phyloP scores from a whole-genome alignment of 2,888 invertebrate species.

The Rhamphomyia laevipes region DNA sequence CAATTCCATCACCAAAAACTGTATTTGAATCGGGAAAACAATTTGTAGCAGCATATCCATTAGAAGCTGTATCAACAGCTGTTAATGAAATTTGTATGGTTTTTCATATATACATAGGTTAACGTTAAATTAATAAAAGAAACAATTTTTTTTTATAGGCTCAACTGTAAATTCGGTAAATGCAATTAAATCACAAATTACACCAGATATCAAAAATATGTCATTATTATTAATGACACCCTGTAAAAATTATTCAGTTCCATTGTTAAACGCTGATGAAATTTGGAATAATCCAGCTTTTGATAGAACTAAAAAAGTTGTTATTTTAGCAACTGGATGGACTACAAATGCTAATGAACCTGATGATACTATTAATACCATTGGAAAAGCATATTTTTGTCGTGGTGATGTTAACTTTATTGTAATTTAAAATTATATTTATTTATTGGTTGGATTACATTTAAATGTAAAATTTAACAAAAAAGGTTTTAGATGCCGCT shows the following conservation, averaged over 20 bases:
- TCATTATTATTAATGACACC: slow-evolving; percentile 28
- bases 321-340: slow-evolving; percentile 35
- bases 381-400: slow-evolving; percentile 30
- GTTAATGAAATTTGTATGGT: slow-evolving; percentile 27
- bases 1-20: slow-evolving; percentile 16
- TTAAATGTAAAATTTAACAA: background rate
- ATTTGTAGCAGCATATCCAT: slow-evolving; percentile 31
- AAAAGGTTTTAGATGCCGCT: slow-evolving; percentile 30
- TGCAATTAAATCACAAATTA: slow-evolving; percentile 22
- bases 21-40: slow-evolving; percentile 29
- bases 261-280: slow-evolving; percentile 23
- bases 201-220: slow-evolving; percentile 28
- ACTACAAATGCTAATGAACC: slow-evolving; percentile 28
- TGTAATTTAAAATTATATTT: too few relatives aligned
- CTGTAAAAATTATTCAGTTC: slow-evolving; percentile 24
- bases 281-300: slow-evolving; percentile 31
- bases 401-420: slow-evolving; percentile 33
- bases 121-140: too few relatives aligned
- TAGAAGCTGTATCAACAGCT: slow-evolving; percentile 26
- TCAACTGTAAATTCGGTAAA: slow-evolving; percentile 27
- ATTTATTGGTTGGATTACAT: too few relatives aligned
- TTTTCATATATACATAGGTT: background rate
- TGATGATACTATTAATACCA: slow-evolving; percentile 20
- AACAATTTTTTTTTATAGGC: slow-evolving; percentile 19
- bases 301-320: slow-evolving; percentile 25